Evolutionary conservation across 1,140 invertebrate genomes (phyloP).

Genomic region (Latrodectus geometricus): DNA sequence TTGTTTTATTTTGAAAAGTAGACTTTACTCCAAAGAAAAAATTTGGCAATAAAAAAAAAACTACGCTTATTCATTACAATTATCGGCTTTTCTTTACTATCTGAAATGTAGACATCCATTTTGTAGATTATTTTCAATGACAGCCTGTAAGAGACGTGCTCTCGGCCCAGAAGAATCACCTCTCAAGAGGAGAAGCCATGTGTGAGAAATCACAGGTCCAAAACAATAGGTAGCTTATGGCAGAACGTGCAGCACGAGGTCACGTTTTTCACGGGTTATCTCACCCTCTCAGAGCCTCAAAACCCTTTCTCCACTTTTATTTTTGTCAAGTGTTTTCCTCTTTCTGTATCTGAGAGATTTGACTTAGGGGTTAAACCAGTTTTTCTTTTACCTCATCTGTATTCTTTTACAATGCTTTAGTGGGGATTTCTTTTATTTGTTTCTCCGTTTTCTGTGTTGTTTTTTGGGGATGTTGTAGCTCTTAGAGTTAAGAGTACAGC

Average conservation of each 20-base stretch:
- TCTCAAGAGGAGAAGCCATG: background rate
- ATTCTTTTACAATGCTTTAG: slow-evolving; percentile 11
- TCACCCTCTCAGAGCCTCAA: slow-evolving; percentile 3
- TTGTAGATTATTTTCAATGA: background rate
- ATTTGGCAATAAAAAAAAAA: no score
- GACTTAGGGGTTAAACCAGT: slow-evolving; percentile 32
- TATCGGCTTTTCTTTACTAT: background rate
- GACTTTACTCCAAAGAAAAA: no score
- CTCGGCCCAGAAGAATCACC: background rate
- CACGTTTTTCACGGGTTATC: slow-evolving; percentile 53
- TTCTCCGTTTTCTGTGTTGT: no score
- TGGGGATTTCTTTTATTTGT: no score
- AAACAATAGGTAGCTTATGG: background rate
- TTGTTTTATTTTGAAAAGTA: no score
- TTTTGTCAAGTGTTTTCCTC: background rate
- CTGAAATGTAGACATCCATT: background rate
- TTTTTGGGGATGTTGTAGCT: no score
- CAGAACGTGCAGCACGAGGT: background rate
- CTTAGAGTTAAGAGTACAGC: no score
- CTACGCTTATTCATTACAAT: no score
- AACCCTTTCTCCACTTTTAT: background rate
- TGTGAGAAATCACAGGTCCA: background rate
- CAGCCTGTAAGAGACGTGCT: background rate
- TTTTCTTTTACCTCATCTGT: slow-evolving; percentile 24
- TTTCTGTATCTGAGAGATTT: background rate